A percentile compares a stretch with the other conserved stretches of the same genome.
phyloP scores from a whole-genome alignment of 2,888 invertebrate species.

The Caenorhabditis virilis region DNA sequence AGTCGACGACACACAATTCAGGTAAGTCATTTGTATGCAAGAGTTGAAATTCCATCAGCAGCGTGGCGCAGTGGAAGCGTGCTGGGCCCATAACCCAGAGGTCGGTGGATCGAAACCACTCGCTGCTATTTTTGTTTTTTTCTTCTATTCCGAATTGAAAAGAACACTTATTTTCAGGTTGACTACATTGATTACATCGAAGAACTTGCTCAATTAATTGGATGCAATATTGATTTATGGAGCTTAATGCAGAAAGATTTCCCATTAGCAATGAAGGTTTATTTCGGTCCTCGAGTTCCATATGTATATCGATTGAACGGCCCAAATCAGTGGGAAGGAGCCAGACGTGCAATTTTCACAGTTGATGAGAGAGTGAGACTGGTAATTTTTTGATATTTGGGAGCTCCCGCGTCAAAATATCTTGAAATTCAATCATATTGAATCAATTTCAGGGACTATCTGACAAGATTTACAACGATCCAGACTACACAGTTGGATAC shows the following conservation, averaged over 20 bases:
- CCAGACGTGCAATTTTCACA: constrained; percentile 47
- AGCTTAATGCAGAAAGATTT: constrained; percentile 22
- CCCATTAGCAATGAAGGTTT: constrained; percentile 25
- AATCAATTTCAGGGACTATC: no score
- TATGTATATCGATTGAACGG: constrained; percentile 55
- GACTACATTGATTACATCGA: constrained; percentile 70
- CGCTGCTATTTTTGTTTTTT: constrained; percentile 44
- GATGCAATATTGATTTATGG: constrained; percentile 42
- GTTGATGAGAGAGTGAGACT: constrained; percentile 24
- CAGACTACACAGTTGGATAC: no score
- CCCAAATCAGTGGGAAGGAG: constrained; percentile 54
- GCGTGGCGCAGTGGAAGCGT: constrained; percentile 73
- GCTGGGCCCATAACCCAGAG: constrained; percentile 88
- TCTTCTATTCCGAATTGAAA: no score
- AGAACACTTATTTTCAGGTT: constrained; percentile 69
- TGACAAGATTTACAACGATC: no score
- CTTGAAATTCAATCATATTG: no score
- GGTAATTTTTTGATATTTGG: no score
- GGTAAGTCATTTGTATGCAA: constrained; percentile 55
- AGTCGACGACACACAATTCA: constrained; percentile 70
- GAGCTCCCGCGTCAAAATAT: no score
- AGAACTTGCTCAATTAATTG: constrained; percentile 69
- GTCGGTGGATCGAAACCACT: constrained; percentile 76
- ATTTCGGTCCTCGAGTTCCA: constrained; percentile 49
- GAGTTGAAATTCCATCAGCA: no score